Evolutionary conservation across 2,113 vertebrate species (phyloP).

Genomic region (Petroica traversi): DNA sequence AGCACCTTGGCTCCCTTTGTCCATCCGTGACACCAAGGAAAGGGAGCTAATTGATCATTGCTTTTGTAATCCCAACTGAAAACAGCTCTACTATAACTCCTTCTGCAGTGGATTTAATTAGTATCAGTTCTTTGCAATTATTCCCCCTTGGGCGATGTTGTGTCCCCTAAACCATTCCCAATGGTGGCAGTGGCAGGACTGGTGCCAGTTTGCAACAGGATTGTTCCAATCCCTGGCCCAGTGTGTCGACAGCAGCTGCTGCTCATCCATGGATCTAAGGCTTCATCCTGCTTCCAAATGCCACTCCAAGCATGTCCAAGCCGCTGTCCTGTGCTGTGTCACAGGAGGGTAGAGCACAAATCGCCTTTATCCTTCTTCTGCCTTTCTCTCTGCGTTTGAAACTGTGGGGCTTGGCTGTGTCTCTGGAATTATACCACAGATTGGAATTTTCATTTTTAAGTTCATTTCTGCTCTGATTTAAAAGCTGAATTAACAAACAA

Average conservation of each 20-base stretch:
- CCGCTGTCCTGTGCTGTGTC: rapidly evolving
- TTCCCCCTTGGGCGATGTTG: rapidly evolving
- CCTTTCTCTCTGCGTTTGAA: not conserved
- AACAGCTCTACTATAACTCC: rapidly evolving
- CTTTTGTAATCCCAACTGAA: rapidly evolving
- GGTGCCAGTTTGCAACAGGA: not conserved
- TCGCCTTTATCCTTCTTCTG: rapidly evolving
- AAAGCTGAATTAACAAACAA: conserved; percentile 76
- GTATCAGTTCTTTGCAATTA: no score
- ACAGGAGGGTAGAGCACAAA: not conserved
- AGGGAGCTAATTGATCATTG: not conserved
- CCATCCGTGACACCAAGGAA: not conserved
- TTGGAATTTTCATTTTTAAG: conserved; percentile 45
- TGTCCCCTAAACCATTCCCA: rapidly evolving
- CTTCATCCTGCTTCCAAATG: not conserved
- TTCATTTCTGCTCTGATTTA: conserved; percentile 58
- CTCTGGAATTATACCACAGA: conserved; percentile 25
- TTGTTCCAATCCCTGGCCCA: not conserved
- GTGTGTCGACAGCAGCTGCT: not conserved
- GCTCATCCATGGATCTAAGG: not conserved
- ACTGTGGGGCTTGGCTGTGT: not conserved
- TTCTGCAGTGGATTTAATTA: rapidly evolving
- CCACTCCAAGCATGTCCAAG: not conserved
- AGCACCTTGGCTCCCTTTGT: not conserved
- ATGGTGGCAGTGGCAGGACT: not conserved